Conservation (phyloP, 2,888 invertebrate species). For the Chloromyia formosa region DNA sequence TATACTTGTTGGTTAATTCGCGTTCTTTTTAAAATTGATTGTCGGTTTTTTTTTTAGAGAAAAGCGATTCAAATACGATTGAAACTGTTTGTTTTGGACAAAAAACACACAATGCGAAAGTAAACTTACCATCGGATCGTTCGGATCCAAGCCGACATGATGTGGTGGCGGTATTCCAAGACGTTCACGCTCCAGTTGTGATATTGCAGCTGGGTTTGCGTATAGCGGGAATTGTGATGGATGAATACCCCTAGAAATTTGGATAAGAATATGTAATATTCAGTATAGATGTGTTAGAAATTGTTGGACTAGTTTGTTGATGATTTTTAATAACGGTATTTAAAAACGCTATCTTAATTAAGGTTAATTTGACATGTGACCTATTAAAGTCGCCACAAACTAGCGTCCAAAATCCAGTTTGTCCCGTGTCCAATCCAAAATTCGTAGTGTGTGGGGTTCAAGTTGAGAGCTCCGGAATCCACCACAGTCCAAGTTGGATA, state of each 20-base stretch:
- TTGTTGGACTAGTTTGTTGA: no score
- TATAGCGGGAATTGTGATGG: conserved; percentile 74
- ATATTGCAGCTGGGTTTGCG: conserved; percentile 78
- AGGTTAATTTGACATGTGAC: no score
- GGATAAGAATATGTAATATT: background rate
- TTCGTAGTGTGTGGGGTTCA: no score
- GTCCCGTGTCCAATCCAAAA: no score
- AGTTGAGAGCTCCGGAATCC: no score
- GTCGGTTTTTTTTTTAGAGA: conserved; percentile 2
- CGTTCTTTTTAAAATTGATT: conserved; percentile 14
- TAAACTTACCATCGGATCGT: conserved; percentile 83
- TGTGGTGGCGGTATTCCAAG: conserved; percentile 77
- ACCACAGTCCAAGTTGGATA: no score
- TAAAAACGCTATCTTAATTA: no score
- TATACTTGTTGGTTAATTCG: conserved; percentile 46
- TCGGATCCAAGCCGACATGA: conserved; percentile 72
- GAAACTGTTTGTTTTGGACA: conserved; percentile 43
- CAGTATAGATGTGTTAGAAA: no score
- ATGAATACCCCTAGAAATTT: conserved; percentile 67
- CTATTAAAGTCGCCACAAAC: no score
- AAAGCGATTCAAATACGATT: conserved; percentile 50
- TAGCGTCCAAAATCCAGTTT: no score
- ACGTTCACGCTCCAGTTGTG: conserved; percentile 88
- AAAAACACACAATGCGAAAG: conserved; percentile 16
- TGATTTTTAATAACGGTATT: no score